Base-by-base conservation (phyloP, 2,113 vertebrate species). In the Anarhynchus alexandrinus region DNA sequence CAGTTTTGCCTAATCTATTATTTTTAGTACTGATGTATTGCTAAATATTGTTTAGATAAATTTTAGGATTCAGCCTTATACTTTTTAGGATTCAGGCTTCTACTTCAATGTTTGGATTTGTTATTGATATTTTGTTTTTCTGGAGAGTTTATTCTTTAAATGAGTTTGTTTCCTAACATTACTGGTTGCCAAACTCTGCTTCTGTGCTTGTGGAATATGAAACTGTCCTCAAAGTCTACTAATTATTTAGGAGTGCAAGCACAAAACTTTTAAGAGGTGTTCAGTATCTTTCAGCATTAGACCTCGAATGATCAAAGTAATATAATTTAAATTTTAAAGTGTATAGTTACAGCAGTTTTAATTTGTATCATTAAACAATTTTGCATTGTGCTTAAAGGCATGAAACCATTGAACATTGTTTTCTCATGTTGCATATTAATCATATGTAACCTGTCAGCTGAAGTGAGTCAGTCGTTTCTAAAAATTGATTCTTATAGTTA, bases 341-440 rank as follows among this genome's bases (percentile, higher is more conserved):
- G 22, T 65, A 30, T 64, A 57, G 5, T 76, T 71, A 61, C 43
- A 71, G 32, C 3, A 7, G 36, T 89, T 93, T 77, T 51, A 51
- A 85, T 62, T 89, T 91, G 49, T 66, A 36, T 73, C 47, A 65
- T 91, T 87, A 89, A 91, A 81, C 69, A 62, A 66, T 91, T 94
- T 82, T 94, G 16, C 36, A 40, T 86, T 73, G 43, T 4, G 7
- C 32, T 88, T 73, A 66, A 91, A 94, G 45, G 22, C 42, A 83
- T 95, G 91, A 84, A 96, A 89, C 36, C 93, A 49, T 84, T 82
- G 82, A 85, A 77, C 51, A 52, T 71, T 73, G 58, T 67, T 93
- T 93, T 74, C 40, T 59, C 78, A 6, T 64, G 65, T 77, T 91
- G 54, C 73, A 34, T 88, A 47, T 95, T 89, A 82, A 87, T 91